Evolutionary conservation across 1,140 invertebrate genomes (phyloP).

Genomic region (Dryas iulia): DNA sequence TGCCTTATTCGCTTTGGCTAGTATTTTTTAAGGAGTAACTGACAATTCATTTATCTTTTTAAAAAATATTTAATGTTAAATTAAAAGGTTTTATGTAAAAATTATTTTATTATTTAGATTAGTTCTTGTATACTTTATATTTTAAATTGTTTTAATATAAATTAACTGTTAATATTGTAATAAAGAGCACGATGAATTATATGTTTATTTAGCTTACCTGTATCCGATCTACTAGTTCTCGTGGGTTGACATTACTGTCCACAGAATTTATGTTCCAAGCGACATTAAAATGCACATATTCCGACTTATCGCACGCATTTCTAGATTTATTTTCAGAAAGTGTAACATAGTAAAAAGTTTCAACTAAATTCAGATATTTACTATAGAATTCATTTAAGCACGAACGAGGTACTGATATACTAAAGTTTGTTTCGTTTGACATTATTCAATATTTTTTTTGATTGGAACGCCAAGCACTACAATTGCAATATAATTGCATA

Average conservation of each 20-base stretch:
- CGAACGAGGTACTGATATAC: slow-evolving; percentile 68
- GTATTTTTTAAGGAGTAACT: too few relatives aligned
- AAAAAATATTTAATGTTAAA: too few relatives aligned
- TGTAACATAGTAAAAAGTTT: slow-evolving; percentile 77
- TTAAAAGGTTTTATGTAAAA: too few relatives aligned
- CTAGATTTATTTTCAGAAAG: slow-evolving; percentile 64
- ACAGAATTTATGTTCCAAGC: slow-evolving; percentile 63
- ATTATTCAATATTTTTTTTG: slow-evolving; percentile 54
- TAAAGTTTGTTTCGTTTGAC: slow-evolving; percentile 68
- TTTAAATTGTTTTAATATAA: not conserved
- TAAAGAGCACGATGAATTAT: too few relatives aligned
- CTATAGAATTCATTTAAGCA: slow-evolving; percentile 67
- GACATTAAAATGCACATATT: slow-evolving; percentile 68
- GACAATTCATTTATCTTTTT: too few relatives aligned
- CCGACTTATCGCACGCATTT: slow-evolving; percentile 48
- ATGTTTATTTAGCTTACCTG: slow-evolving; percentile 49
- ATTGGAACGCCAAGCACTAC: slow-evolving; percentile 46
- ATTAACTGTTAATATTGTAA: not conserved
- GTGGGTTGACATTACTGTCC: slow-evolving; percentile 61
- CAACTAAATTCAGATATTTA: slow-evolving; percentile 73
- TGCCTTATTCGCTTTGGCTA: too few relatives aligned
- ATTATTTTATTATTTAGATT: too few relatives aligned
- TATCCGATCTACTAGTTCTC: slow-evolving; percentile 61
- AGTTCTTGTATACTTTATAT: not conserved
- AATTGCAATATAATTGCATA: slow-evolving; percentile 65